Evolutionary conservation across 2,888 invertebrate species (phyloP).

Genomic region (Oscheius sp.): DNA sequence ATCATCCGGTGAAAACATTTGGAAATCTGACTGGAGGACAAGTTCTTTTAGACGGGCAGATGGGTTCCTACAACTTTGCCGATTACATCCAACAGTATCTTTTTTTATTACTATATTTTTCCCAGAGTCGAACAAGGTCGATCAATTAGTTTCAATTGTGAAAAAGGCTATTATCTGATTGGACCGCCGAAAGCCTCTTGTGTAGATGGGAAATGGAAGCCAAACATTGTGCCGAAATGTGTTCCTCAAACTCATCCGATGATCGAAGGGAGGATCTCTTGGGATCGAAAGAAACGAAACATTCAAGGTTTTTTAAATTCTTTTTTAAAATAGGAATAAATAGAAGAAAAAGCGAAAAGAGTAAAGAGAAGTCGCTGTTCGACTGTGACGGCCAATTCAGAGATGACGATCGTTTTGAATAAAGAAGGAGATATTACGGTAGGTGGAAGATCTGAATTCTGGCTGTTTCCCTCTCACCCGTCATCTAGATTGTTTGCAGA

Average conservation of each 20-base stretch:
- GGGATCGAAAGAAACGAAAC: slow-evolving; percentile 57
- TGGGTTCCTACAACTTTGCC: slow-evolving; percentile 73
- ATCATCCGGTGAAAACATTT: slow-evolving; percentile 64
- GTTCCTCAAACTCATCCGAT: slow-evolving; percentile 68
- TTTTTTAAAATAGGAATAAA: not conserved
- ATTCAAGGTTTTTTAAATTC: not conserved
- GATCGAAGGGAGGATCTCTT: slow-evolving; percentile 68
- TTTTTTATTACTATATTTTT: too few relatives aligned
- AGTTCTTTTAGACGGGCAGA: slow-evolving; percentile 71
- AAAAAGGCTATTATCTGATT: slow-evolving; percentile 69
- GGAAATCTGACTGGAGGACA: slow-evolving; percentile 70
- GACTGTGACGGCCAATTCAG: slow-evolving; percentile 2
- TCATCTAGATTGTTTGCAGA: slow-evolving; percentile 62
- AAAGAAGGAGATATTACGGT: slow-evolving; percentile 40
- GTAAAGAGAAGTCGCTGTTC: slow-evolving; percentile 19
- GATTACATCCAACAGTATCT: slow-evolving; percentile 70
- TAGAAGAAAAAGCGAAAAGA: not conserved
- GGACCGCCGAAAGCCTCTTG: slow-evolving; percentile 70
- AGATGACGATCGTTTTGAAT: slow-evolving; percentile 28
- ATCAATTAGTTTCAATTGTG: slow-evolving; percentile 69
- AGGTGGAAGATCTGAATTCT: not conserved
- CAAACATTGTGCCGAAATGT: slow-evolving; percentile 65
- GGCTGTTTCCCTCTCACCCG: not conserved
- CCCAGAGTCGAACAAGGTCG: slow-evolving; percentile 67
- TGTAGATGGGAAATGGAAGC: slow-evolving; percentile 68